Base-by-base conservation (phyloP, 2,888 invertebrate genomes). In the Timandra comae region DNA sequence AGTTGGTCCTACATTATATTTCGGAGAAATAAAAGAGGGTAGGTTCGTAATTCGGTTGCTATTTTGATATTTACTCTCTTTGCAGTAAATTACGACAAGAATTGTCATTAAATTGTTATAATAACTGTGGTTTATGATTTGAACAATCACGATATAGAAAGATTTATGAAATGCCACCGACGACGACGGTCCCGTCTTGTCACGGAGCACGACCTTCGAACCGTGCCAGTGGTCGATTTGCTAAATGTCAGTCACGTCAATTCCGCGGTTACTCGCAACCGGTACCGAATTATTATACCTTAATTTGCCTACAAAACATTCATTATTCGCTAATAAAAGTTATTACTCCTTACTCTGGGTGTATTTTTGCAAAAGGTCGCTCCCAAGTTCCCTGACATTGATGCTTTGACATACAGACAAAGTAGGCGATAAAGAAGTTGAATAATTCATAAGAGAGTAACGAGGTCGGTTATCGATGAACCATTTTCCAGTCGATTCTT, bases 181-280 rank as follows among this genome's bases (percentile, higher is more conserved):
- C 11, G 10, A 9, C 24, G 6, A 24, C 24, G 7, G 24, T 24
- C 24, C 24, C 11, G 24, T 24, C 24, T 40, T 45, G 46, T 47
- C 35, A 44, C 49, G 49, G 32, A 38, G 40, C 55, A 47, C 61
- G 60, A 48, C 67, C 70, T 70, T 69, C 59, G 49, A 49, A 38
- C 48, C 39, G 60, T 58, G n/a, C n/a, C 56, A 56, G 48, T 62
- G 51, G 51, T 44, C 29, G 44, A 56, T 49, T 59, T 59, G 57
- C 55, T 61, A 63, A 67, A 67, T 63, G 63, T 65, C 63, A 70
- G 73, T 68, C 78, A 75, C 75, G 79, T 63, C 62, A 75, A 63
- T 52, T 57, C 50, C 57, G 71, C 58, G 69, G 59, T 59, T 51
- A 48, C 46, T 56, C 50, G 65, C 74, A 72, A 71, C 78, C 63